Base-by-base conservation (phyloP, 2,113 vertebrate genomes). In the Sapajus apella region DNA sequence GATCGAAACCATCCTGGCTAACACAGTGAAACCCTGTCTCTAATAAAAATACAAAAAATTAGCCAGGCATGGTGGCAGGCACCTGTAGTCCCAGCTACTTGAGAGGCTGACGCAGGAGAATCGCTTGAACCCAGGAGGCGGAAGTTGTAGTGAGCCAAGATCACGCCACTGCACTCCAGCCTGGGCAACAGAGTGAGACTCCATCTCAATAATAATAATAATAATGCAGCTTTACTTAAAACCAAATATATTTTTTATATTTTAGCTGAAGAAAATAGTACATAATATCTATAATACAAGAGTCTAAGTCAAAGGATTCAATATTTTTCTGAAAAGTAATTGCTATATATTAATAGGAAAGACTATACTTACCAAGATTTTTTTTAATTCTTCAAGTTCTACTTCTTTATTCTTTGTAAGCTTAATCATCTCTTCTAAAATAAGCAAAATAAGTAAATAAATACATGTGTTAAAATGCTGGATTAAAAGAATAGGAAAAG, bases 361-460 rank as follows among this genome's bases (percentile, higher is more conserved):
- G 70, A 86, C 35, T 92, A 25, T 87, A 84, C 87, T 98, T 99
- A 99, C 99, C 98, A 99, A 96, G 80, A 98, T 97, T 96, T 97
- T 97, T 98, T 98, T 98, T 43, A 99, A 97, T 94, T 98, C 98
- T 98, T 99, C 98, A 95, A 99, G 98, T 97, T 99, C 98, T 81
- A 79, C 97, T 97, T 99, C 98, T 97, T 98, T 98, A 88, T 98
- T 98, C 96, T 97, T 97, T 98, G 98, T 99, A 73, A 98, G 88
- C 83, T 98, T 97, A 58, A 82, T 97, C 95, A 98, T 98, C 96
- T 99, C 98, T 97, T 98, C 99, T 99, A 97, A 97, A 97, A 97
- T 93, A 93, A 97, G 30, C 81, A 55, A 68, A 98, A 96, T 20
- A 91, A 52, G 17, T 52, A 52, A 52, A 52, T 52, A 91, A 82